Conservation (phyloP, 2,888 invertebrate species). For the Ichneumoninae sp. region DNA sequence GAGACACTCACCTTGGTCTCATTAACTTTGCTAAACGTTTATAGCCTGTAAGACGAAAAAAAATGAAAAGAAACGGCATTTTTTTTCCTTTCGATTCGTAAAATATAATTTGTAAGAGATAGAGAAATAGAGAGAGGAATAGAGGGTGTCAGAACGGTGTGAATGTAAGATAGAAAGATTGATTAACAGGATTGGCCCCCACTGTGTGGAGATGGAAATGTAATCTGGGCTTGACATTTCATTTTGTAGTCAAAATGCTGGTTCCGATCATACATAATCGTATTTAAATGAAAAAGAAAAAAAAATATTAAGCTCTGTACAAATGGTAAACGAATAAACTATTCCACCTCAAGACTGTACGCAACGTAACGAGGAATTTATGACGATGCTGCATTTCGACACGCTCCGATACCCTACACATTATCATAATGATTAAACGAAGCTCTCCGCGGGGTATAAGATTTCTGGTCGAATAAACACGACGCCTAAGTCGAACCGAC, state of each 20-base stretch:
- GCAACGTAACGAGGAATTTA: conserved; percentile 19
- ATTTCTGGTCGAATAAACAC: conserved; percentile 47
- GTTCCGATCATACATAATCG: conserved; percentile 46
- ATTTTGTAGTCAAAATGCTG: conserved; percentile 46
- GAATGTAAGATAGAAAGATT: conserved; percentile 38
- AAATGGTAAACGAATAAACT: conserved; percentile 73
- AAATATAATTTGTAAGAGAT: conserved; percentile 42
- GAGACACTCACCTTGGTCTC: conserved; percentile 35
- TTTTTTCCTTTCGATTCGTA: conserved; percentile 53
- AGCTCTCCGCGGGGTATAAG: conserved; percentile 2
- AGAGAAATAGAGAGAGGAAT: neutral
- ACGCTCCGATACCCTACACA: conserved; percentile 27
- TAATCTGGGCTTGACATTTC: conserved; percentile 35
- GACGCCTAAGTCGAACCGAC: conserved; percentile 31
- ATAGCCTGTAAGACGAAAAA: conserved; percentile 52
- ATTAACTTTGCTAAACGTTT: conserved; percentile 58
- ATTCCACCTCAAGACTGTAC: conserved; percentile 56
- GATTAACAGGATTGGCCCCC: conserved; percentile 22
- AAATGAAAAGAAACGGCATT: conserved; percentile 25
- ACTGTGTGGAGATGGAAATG: conserved; percentile 27
- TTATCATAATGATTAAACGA: conserved; percentile 39
- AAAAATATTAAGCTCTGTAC: conserved; percentile 70
- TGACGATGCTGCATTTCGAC: neutral
- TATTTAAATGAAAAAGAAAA: conserved; percentile 62
- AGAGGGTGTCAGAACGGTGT: conserved; percentile 20